These are phyloP conservation scores for Pygmarrhopalites habei DNA, from an alignment of 1,140 invertebrate species.

Conservation along the genomic window DNA sequence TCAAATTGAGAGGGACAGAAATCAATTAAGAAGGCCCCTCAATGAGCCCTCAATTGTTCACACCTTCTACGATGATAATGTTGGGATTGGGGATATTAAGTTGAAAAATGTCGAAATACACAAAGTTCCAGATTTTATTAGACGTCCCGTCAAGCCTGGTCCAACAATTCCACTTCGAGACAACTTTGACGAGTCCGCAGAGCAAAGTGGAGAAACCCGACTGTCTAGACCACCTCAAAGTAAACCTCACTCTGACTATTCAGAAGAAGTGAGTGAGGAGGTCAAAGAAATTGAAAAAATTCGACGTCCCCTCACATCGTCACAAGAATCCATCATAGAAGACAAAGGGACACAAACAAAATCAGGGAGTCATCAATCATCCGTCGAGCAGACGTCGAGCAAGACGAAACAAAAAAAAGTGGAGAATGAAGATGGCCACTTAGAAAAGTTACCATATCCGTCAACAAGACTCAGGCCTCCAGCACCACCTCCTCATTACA, in stretches of 20 bases:
- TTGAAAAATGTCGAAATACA: conserved; percentile 38
- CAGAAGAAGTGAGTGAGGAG: conserved; percentile 5
- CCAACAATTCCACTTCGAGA: neutral
- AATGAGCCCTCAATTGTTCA: neutral
- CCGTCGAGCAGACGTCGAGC: neutral
- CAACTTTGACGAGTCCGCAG: neutral
- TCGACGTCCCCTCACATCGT: neutral
- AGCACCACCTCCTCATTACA: conserved; percentile 15
- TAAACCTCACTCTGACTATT: neutral
- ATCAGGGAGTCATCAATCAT: neutral
- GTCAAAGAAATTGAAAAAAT: conserved; percentile 1
- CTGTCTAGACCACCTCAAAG: no score
- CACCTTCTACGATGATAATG: conserved; percentile 32
- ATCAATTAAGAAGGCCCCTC: neutral
- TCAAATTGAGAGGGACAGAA: neutral
- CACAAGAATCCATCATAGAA: neutral
- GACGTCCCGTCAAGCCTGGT: conserved; percentile 3
- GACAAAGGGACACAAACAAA: no score
- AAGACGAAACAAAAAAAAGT: neutral
- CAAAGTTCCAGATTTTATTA: conserved; percentile 15
- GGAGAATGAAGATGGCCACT: neutral
- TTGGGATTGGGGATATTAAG: conserved; percentile 31
- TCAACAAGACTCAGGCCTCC: conserved; percentile 16
- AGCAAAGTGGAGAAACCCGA: no score
- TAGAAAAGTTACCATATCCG: conserved; percentile 1